These are phyloP conservation scores for Hippoglossus stenolepis DNA, from an alignment of 2,113 vertebrate species.

Conservation along the genomic window DNA sequence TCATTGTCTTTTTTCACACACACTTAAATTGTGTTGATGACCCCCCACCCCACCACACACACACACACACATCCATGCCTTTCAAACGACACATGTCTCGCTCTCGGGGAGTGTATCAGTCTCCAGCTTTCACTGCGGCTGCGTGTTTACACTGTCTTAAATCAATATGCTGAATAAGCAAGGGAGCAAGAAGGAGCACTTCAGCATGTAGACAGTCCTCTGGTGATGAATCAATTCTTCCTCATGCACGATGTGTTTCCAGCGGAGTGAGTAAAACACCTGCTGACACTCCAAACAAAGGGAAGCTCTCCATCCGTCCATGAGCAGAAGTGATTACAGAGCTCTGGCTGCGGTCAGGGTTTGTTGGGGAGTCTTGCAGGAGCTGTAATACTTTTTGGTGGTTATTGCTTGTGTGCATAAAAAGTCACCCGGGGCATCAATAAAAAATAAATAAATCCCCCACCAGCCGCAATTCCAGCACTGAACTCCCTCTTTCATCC, in stretches of 20 bases:
- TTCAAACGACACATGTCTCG: neutral
- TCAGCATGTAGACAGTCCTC: conserved; percentile 27
- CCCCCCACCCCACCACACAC: neutral
- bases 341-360: neutral
- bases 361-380: conserved; percentile 40
- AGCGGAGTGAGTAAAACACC: conserved; percentile 46
- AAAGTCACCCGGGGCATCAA: conserved; percentile 66
- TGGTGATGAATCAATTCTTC: conserved; percentile 53
- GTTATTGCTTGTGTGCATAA: conserved; percentile 70
- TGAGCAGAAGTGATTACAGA: conserved; percentile 31
- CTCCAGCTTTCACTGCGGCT: conserved; percentile 16
- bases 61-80: conserved; percentile 8
- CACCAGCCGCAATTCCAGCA: conserved; percentile 39
- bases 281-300: conserved; percentile 49
- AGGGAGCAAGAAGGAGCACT: conserved; percentile 14
- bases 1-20: conserved; percentile 2
- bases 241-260: conserved; percentile 22
- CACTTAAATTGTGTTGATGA: conserved; percentile 1
- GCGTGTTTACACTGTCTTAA: conserved; percentile 26
- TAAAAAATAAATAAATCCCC: conserved; percentile 51
- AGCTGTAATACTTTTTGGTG: conserved; percentile 52
- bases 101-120: conserved; percentile 17
- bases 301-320: conserved; percentile 8
- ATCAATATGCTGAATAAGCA: conserved; percentile 62
- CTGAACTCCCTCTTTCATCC: conserved; percentile 63